Conservation (phyloP, 2,888 invertebrate genomes). For the Morinoia aosen region DNA sequence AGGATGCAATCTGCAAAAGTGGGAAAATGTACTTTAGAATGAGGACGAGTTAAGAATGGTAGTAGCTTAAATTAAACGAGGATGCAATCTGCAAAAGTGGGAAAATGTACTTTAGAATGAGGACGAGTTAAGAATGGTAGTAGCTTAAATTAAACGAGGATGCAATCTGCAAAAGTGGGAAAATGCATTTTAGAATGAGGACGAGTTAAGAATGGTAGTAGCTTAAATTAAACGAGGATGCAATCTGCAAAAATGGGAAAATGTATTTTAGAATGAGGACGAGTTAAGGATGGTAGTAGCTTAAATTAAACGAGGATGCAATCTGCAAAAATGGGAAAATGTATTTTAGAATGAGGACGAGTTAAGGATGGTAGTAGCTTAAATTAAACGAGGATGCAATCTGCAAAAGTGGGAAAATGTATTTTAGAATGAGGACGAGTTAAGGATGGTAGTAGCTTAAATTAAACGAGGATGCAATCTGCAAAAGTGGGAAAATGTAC, state of each 20-base stretch:
- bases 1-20: neutral
- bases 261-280: neutral
- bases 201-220: constrained; percentile 69
- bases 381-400: constrained; percentile 56
- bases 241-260: neutral
- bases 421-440: constrained; percentile 69
- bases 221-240: neutral
- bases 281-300: too few relatives aligned
- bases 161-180: too few relatives aligned
- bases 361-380: too few relatives aligned
- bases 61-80: neutral
- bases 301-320: constrained; percentile 58
- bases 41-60: constrained; percentile 70
- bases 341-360: constrained; percentile 66
- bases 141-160: neutral
- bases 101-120: neutral
- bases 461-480: constrained; percentile 55
- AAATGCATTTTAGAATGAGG: neutral
- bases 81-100: too few relatives aligned
- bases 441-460: too few relatives aligned
- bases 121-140: constrained; percentile 69
- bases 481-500: neutral
- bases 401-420: neutral
- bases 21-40: neutral
- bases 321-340: neutral